Evolutionary conservation across 2,797 vertebrate species (phyloP).

Genomic region (Chanos chanos): DNA sequence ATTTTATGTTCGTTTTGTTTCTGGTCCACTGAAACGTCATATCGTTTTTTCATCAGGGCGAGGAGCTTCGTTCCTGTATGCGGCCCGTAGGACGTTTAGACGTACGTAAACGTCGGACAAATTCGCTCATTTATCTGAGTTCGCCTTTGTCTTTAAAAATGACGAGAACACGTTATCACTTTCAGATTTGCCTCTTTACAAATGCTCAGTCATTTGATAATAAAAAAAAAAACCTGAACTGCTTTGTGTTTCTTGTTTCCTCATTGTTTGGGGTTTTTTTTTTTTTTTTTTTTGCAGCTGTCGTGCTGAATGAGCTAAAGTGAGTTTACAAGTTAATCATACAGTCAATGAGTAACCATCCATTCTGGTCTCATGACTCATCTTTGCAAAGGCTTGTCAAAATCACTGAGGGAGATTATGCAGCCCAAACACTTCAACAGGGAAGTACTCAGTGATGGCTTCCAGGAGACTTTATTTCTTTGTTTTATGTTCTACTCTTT

Average conservation of each 20-base stretch:
- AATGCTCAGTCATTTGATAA: too few relatives aligned
- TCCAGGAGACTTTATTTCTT: constrained; percentile 24
- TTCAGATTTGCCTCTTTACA: too few relatives aligned
- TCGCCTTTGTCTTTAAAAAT: too few relatives aligned
- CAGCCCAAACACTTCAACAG: constrained; percentile 2
- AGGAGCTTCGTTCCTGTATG: too few relatives aligned
- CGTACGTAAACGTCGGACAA: too few relatives aligned
- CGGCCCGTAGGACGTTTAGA: too few relatives aligned
- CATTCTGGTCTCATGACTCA: constrained; percentile 8
- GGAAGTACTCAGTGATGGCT: constrained; percentile 8
- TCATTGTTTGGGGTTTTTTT: not conserved
- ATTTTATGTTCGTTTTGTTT: too few relatives aligned
- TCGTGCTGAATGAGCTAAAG: not conserved
- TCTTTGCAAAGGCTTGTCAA: constrained; percentile 15
- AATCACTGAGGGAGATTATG: constrained; percentile 14
- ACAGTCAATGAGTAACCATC: not conserved
- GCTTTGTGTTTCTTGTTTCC: not conserved
- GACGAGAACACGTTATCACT: too few relatives aligned
- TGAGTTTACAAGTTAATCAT: constrained; percentile 5
- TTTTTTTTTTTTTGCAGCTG: not conserved
- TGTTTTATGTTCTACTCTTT: constrained; percentile 24
- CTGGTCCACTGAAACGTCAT: too few relatives aligned
- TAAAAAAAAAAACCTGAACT: too few relatives aligned
- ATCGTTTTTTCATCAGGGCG: too few relatives aligned
- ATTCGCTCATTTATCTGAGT: too few relatives aligned